Evolutionary conservation across 2,797 vertebrate genomes (phyloP).

Genomic region (Loriculus beryllinus): DNA sequence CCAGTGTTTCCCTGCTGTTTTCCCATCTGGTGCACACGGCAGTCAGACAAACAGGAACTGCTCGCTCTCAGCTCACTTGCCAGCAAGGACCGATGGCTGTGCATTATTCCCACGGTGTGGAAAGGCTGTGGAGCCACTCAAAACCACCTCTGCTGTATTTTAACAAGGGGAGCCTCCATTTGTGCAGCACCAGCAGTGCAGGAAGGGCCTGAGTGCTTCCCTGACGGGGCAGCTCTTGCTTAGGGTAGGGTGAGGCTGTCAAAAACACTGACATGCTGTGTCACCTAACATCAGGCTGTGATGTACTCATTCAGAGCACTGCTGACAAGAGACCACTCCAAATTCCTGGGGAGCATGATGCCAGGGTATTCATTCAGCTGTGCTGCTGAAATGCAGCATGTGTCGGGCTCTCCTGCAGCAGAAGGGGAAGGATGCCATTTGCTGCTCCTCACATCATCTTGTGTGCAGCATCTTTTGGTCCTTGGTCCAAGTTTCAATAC

Average conservation of each 20-base stretch:
- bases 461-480: background rate
- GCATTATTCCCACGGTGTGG: rapidly evolving
- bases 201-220: background rate
- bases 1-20: background rate
- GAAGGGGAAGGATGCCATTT: background rate
- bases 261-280: background rate
- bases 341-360: background rate
- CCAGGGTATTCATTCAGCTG: background rate
- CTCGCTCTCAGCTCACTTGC: background rate
- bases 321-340: background rate
- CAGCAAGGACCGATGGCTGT: background rate
- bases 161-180: background rate
- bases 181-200: background rate
- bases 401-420: background rate
- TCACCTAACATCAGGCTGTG: background rate
- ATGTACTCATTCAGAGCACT: background rate
- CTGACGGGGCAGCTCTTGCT: background rate
- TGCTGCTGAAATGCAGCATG: rapidly evolving
- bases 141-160: background rate
- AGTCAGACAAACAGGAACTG: background rate
- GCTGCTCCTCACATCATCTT: background rate
- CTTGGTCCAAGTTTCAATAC: background rate
- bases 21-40: background rate
- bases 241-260: background rate
- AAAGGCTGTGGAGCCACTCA: background rate